Percentiles rank a stretch among this genome's conserved stretches.
These are phyloP conservation scores for Polietes domitor DNA, from an alignment of 2,888 invertebrate genomes.

Conservation along the genomic window DNA sequence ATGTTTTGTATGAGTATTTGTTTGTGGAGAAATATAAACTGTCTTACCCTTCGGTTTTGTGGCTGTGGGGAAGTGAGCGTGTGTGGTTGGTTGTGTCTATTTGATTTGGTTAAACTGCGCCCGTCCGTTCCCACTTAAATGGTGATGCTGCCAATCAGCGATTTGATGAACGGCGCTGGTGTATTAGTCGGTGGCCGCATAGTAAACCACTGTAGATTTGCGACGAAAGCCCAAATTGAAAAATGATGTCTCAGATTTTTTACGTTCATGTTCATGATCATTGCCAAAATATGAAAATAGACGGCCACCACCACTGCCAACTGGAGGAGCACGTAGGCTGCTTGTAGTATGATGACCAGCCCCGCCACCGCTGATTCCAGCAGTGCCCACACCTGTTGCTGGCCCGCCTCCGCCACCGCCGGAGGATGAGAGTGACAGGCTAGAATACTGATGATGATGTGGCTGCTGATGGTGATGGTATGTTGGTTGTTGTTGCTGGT, in stretches of 20 bases:
- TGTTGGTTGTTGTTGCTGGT: constrained; percentile 64
- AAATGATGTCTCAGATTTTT: constrained; percentile 80
- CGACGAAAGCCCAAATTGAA: constrained; percentile 80
- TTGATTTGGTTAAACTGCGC: not conserved
- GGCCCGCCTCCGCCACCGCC: constrained; percentile 40
- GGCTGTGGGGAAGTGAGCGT: not conserved
- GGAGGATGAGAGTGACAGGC: constrained; percentile 54
- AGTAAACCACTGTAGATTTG: constrained; percentile 79
- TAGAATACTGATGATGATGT: constrained; percentile 69
- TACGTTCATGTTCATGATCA: constrained; percentile 79
- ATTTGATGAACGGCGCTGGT: not conserved
- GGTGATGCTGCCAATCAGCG: constrained; percentile 2
- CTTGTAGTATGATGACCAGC: constrained; percentile 63
- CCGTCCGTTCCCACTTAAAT: not conserved
- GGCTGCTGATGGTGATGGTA: constrained; percentile 67
- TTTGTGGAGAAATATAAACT: not conserved
- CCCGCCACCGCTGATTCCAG: constrained; percentile 67
- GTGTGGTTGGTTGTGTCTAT: constrained; percentile 1
- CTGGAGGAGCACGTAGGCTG: constrained; percentile 72
- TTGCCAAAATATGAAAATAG: constrained; percentile 80
- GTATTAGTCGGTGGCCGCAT: constrained; percentile 78
- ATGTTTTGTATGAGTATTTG: constrained; percentile 2
- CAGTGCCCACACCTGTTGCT: not conserved
- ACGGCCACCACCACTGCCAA: constrained; percentile 74
- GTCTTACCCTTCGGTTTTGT: constrained; percentile 4